These are phyloP conservation scores for Halcyon chelicuti DNA, from an alignment of 2,797 vertebrate species.

Conservation along the genomic window DNA sequence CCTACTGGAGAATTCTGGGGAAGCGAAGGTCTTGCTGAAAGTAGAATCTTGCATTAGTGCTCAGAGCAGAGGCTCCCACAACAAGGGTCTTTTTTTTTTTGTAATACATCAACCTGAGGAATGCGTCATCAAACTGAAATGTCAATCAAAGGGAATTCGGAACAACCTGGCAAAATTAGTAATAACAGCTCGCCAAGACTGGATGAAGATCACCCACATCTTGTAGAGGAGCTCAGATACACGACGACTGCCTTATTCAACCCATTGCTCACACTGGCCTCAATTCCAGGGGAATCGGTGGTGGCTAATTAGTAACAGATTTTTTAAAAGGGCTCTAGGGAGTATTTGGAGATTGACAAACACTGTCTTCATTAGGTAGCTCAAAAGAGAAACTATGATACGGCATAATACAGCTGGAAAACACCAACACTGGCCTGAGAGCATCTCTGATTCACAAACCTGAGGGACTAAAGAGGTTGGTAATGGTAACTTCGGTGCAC, in stretches of 20 bases:
- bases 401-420: background rate
- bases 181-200: background rate
- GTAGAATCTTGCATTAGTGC: background rate
- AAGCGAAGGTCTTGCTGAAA: background rate
- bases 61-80: background rate
- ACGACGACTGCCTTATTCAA: background rate
- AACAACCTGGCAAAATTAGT: background rate
- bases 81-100: background rate
- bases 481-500: background rate
- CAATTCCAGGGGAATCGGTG: background rate
- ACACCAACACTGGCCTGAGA: rapidly evolving
- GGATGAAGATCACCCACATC: background rate
- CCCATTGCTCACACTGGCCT: background rate
- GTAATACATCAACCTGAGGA: background rate
- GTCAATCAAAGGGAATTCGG: background rate
- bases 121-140: background rate
- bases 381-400: background rate
- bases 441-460: background rate
- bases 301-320: background rate
- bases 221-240: background rate
- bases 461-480: background rate
- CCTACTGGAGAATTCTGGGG: background rate
- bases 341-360: background rate
- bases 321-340: background rate
- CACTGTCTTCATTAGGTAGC: background rate